Percentiles rank a stretch among this genome's conserved stretches.
Conservation (phyloP, 2,888 invertebrate genomes). For the Meta bourneti region DNA sequence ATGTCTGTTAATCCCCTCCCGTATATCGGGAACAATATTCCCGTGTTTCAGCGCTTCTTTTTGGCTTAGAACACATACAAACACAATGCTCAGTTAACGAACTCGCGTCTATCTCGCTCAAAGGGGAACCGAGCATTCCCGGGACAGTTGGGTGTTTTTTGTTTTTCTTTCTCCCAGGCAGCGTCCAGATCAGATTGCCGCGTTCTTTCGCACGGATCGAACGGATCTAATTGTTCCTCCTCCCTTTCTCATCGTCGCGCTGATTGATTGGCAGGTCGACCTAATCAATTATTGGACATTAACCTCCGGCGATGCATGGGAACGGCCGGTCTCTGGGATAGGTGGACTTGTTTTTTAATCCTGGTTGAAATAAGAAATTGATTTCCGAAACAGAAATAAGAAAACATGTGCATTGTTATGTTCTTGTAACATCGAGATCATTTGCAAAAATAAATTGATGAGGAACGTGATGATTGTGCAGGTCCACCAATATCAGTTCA, state of each 20-base stretch:
- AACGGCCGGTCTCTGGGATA: neutral
- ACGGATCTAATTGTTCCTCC: slow-evolving; percentile 41
- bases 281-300: slow-evolving; percentile 70
- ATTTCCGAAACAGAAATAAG: neutral
- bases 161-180: neutral
- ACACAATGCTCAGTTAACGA: slow-evolving; percentile 59
- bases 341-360: too few relatives aligned
- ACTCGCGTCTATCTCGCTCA: slow-evolving; percentile 2
- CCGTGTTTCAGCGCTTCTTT: neutral
- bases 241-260: slow-evolving; percentile 34
- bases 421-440: neutral
- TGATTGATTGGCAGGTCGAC: slow-evolving; percentile 61
- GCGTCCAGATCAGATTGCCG: slow-evolving; percentile 6
- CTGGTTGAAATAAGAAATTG: too few relatives aligned
- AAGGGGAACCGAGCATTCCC: neutral
- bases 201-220: slow-evolving; percentile 48
- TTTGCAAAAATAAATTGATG: neutral
- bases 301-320: slow-evolving; percentile 41
- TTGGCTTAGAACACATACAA: neutral
- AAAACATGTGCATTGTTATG: neutral
- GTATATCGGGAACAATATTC: neutral
- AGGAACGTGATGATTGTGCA: neutral
- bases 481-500: too few relatives aligned
- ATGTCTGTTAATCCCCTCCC: slow-evolving; percentile 17
- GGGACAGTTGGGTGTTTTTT: too few relatives aligned